A percentile compares a stretch with the other conserved stretches of the same genome.
phyloP scores from a whole-genome alignment of 1,140 invertebrate genomes.

The Cydia splendana region DNA sequence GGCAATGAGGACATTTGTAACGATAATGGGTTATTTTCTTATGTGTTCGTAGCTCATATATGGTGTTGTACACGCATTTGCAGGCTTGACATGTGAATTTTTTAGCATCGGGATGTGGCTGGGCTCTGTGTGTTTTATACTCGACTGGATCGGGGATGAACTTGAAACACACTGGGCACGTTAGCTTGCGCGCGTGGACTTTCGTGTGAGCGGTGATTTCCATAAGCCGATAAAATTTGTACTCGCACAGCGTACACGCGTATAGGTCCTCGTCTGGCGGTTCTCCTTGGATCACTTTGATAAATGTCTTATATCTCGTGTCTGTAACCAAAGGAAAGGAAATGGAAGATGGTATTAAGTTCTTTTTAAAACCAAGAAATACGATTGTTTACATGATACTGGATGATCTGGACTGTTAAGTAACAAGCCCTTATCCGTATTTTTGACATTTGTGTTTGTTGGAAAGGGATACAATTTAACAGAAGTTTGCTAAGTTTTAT shows the following conservation, averaged over 20 bases:
- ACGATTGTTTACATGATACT: no score
- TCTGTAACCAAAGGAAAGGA: constrained; percentile 6
- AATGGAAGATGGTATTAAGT: background rate
- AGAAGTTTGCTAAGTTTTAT: no score
- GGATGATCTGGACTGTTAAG: no score
- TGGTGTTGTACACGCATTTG: background rate
- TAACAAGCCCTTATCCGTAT: no score
- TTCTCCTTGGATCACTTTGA: background rate
- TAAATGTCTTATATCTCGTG: background rate
- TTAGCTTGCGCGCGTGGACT: background rate
- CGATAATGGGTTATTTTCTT: background rate
- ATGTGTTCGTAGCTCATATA: background rate
- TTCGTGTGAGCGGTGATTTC: background rate
- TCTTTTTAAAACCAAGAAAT: no score
- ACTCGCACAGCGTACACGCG: background rate
- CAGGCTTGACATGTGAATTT: background rate
- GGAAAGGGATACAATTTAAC: no score
- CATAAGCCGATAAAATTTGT: background rate
- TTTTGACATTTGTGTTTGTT: no score
- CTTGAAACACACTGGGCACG: background rate
- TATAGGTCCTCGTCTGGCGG: background rate
- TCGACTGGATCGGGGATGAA: background rate
- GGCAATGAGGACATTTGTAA: background rate
- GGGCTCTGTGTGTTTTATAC: background rate
- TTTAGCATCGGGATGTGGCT: background rate